These are phyloP conservation scores for Chironomus riparius DNA, from an alignment of 2,888 invertebrate genomes.

Conservation along the genomic window DNA sequence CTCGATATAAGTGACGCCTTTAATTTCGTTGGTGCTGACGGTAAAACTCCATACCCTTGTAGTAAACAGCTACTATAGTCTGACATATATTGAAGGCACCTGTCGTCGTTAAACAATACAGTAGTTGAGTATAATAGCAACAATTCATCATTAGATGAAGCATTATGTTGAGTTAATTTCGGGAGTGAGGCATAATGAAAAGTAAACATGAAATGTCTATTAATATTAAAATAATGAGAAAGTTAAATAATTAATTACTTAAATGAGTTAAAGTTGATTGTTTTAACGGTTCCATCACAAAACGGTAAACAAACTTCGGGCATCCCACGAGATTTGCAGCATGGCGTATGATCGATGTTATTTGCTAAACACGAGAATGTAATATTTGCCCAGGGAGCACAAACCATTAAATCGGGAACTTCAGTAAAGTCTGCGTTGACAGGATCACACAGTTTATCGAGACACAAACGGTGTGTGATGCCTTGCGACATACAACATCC, in stretches of 20 bases:
- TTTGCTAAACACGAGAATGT: conserved; percentile 74
- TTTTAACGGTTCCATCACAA: conserved; percentile 70
- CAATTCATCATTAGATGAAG: neutral
- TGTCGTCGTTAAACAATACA: conserved; percentile 35
- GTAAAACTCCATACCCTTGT: conserved; percentile 75
- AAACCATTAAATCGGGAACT: conserved; percentile 73
- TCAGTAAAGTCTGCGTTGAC: conserved; percentile 45
- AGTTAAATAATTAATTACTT: conserved; percentile 50
- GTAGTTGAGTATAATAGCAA: neutral
- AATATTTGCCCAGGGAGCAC: conserved; percentile 76
- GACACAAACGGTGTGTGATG: conserved; percentile 62
- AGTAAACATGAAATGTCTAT: neutral
- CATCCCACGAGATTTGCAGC: conserved; percentile 65
- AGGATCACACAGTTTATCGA: conserved; percentile 73
- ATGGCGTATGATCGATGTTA: conserved; percentile 71
- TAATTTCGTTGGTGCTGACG: conserved; percentile 60
- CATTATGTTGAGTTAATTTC: neutral
- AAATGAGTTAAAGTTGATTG: conserved; percentile 71
- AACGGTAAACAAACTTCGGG: conserved; percentile 65
- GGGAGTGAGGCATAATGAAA: conserved; percentile 1
- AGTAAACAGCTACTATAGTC: conserved; percentile 73
- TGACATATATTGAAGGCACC: conserved; percentile 71
- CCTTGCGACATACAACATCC: conserved; percentile 63
- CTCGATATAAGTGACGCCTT: conserved; percentile 65
- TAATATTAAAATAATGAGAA: neutral